Conservation (phyloP, 2,113 vertebrate genomes). For the Aptenodytes patagonicus region DNA sequence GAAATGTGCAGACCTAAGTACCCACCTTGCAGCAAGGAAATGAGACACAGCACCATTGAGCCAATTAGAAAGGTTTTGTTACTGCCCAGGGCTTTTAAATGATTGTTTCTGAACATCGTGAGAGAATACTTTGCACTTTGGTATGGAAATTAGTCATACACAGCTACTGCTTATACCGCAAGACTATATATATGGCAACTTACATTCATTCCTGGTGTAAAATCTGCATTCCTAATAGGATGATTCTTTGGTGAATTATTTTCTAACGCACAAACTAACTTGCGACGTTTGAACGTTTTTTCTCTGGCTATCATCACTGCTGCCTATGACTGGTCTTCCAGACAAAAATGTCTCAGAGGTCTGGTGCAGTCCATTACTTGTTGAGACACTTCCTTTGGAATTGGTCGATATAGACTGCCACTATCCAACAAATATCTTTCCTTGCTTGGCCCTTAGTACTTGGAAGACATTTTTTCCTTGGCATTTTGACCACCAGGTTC, state of each 20-base stretch:
- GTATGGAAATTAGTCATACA: neutral
- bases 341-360: neutral
- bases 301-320: neutral
- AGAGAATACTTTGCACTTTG: neutral
- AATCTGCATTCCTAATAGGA: neutral
- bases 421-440: neutral
- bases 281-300: fast-evolving
- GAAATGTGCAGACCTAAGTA: neutral
- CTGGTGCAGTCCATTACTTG: neutral
- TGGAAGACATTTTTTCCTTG: constrained; percentile 6
- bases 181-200: neutral
- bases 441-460: neutral
- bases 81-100: neutral
- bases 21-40: neutral
- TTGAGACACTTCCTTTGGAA: neutral
- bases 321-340: neutral
- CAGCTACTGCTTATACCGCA: neutral
- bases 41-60: neutral
- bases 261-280: neutral
- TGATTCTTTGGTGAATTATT: neutral
- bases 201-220: neutral
- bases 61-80: neutral
- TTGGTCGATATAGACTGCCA: neutral
- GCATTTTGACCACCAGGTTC: constrained; percentile 29
- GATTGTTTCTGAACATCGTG: neutral